Base-by-base conservation (phyloP, 2,113 vertebrate genomes). In the Coregonus clupeaformis region DNA sequence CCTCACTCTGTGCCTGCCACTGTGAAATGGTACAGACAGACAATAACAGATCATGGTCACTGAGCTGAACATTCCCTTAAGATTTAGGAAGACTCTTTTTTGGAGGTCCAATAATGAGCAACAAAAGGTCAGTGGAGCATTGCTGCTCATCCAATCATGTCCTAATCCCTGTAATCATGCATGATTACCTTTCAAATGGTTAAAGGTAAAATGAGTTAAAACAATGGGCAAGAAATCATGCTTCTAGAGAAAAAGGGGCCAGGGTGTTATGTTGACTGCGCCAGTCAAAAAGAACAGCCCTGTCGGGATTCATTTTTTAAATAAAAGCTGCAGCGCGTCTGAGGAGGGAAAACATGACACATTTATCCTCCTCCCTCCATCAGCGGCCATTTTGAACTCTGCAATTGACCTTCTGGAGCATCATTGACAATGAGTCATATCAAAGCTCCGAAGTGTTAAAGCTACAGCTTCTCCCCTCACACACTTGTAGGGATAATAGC, bases 401-500 rank as follows among this genome's bases (percentile, higher is more conserved):
- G 89, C 91, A 89, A 91, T 92, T 93, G 93, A 94, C 91, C 92
- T 93, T 92, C 90, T 77, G 81, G 82, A 86, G 88, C 92, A 92
- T 91, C 93, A 89, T 93, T 92, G 93, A 92, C 91, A 92, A 90
- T 91, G 91, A 93, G 87, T 91, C 90, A 92, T 86, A 92, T 89
- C 85, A 90, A 85, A 92, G 87, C 75, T 78, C 64, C 81, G 86
- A 85, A 91, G 90, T 90, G 90, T 92, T 91, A 89, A 92, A 93
- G 91, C 91, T 81, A 85, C 64, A 85, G 82, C 42, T 49, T 81
- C 47, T 84, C 68, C 74, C 20, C 73, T 42, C 65, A 77, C 79
- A 86, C 80, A 65, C 77, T 84, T 84, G 74, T 84, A 84, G 80
- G 85, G 90, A 90, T 94, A 93, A 93, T 93, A 90, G 91, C 92